phyloP scores from a whole-genome alignment of 2,797 vertebrate species.

The Trachurus trachurus region DNA sequence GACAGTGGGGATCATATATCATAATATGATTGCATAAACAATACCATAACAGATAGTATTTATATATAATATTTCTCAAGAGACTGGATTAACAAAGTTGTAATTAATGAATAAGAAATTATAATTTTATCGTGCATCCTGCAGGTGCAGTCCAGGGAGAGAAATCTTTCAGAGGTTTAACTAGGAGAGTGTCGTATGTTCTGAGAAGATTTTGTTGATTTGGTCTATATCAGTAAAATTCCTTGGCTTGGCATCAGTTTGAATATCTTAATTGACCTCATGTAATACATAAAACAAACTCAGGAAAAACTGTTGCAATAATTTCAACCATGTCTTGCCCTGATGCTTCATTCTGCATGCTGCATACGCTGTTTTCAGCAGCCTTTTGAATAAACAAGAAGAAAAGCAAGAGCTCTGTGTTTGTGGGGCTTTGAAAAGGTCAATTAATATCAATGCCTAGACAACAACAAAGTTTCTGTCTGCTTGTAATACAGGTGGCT shows the following conservation, averaged over 20 bases:
- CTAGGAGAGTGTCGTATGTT: background rate
- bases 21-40: constrained; percentile 12
- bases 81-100: constrained; percentile 10
- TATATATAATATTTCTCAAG: constrained; percentile 16
- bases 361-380: constrained; percentile 44
- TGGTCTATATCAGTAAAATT: background rate
- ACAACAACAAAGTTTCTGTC: constrained; percentile 73
- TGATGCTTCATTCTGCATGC: constrained; percentile 58
- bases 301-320: background rate
- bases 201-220: background rate
- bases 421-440: constrained; percentile 75
- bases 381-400: constrained; percentile 59
- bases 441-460: constrained; percentile 73
- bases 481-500: constrained; percentile 71
- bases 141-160: background rate
- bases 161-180: background rate
- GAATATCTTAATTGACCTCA: background rate
- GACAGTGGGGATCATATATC: background rate
- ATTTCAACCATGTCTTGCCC: background rate
- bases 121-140: background rate
- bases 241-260: background rate
- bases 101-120: constrained; percentile 15
- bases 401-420: constrained; percentile 53
- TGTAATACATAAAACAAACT: background rate
- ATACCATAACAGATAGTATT: background rate